Evolutionary conservation across 2,888 invertebrate species (phyloP).

Genomic region (Andrena fulva): DNA sequence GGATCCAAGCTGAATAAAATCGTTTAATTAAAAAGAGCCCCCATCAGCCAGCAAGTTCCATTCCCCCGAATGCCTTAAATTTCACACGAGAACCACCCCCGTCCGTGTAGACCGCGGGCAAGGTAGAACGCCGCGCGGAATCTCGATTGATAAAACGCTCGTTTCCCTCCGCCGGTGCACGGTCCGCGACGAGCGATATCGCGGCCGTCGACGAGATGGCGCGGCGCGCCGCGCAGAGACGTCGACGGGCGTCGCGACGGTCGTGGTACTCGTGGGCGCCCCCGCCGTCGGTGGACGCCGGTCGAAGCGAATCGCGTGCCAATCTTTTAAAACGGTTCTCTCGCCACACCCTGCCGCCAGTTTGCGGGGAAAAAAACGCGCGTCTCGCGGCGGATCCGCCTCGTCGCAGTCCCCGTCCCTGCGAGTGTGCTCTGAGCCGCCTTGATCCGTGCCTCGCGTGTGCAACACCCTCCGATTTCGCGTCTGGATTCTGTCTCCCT

Average conservation of each 20-base stretch:
- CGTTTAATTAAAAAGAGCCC: too few relatives aligned
- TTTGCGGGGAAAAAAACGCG: constrained; percentile 39
- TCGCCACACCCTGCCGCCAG: constrained; percentile 79
- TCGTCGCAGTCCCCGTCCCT: not conserved
- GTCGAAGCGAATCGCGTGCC: constrained; percentile 64
- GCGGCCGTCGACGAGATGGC: constrained; percentile 66
- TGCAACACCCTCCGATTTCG: not conserved
- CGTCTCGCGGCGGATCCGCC: not conserved
- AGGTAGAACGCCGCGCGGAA: too few relatives aligned
- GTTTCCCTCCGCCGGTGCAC: not conserved
- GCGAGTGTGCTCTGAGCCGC: not conserved
- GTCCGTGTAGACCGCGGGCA: too few relatives aligned
- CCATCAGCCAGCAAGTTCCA: too few relatives aligned
- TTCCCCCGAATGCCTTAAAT: too few relatives aligned
- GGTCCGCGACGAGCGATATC: not conserved
- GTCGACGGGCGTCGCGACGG: constrained; percentile 37
- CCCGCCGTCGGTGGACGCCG: constrained; percentile 73
- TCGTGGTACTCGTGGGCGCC: constrained; percentile 37
- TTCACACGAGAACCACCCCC: too few relatives aligned
- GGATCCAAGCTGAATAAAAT: too few relatives aligned
- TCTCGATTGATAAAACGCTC: constrained; percentile 17
- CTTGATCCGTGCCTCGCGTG: not conserved
- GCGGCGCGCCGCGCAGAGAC: constrained; percentile 23
- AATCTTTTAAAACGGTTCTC: constrained; percentile 74
- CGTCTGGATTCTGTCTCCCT: not conserved